Conservation (phyloP, 1,140 invertebrate species). For the Micrasema minimum region DNA sequence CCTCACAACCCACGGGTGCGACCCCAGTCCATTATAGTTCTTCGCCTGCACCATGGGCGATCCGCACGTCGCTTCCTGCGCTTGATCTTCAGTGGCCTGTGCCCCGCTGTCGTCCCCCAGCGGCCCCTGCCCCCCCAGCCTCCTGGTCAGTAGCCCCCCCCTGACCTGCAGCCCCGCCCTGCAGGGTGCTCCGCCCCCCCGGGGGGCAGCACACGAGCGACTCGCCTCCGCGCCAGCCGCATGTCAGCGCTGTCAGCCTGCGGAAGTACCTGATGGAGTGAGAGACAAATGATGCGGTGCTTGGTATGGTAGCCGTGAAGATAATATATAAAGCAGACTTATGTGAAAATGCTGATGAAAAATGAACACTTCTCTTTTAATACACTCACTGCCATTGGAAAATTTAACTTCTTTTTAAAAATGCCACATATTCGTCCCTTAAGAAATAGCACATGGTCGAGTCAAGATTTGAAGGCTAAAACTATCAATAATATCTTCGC, state of each 20-base stretch:
- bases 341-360: no score
- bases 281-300: constrained; percentile 21
- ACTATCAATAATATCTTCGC: no score
- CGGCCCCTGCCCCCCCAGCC: constrained; percentile 3
- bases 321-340: no score
- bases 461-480: no score
- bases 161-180: constrained; percentile 44
- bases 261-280: constrained; percentile 61
- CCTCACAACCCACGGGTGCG: constrained; percentile 74
- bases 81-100: background rate
- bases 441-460: no score
- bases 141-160: constrained; percentile 32
- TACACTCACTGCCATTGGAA: no score
- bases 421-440: no score
- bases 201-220: constrained; percentile 65
- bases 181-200: constrained; percentile 58
- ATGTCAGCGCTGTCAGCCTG: constrained; percentile 62
- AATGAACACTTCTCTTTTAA: no score
- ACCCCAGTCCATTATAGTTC: constrained; percentile 73
- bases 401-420: no score
- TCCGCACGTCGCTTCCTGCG: constrained; percentile 66
- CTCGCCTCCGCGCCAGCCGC: constrained; percentile 61
- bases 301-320: constrained; percentile 24
- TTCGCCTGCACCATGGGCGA: constrained; percentile 71
- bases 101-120: constrained; percentile 18